Percentiles rank a stretch among this genome's conserved stretches.
phyloP scores from a whole-genome alignment of 2,797 vertebrate genomes.

The Siniperca scherzeri region DNA sequence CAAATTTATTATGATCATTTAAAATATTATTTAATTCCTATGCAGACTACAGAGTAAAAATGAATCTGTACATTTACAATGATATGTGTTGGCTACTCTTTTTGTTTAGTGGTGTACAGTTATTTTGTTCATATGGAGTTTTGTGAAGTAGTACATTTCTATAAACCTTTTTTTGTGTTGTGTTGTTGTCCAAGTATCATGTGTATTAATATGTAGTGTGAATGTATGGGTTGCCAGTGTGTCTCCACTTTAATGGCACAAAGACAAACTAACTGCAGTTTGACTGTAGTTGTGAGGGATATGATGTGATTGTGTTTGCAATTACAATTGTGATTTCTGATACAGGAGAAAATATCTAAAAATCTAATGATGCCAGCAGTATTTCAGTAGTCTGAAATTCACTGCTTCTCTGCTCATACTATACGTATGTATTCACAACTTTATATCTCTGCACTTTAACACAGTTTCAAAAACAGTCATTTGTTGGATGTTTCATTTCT shows the following conservation, averaged over 20 bases:
- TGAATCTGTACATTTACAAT: not conserved
- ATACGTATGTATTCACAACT: not conserved
- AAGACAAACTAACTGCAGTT: not conserved
- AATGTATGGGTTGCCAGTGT: not conserved
- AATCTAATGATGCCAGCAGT: not conserved
- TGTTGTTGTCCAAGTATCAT: not conserved
- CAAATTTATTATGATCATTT: not conserved
- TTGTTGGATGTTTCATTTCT: not conserved
- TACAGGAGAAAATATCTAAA: not conserved
- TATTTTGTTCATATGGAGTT: not conserved
- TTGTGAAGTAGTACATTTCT: not conserved
- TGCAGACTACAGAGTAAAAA: not conserved
- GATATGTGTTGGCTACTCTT: not conserved
- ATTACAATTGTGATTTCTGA: not conserved
- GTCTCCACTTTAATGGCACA: not conserved
- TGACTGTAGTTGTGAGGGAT: not conserved
- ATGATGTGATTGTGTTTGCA: conserved; percentile 11
- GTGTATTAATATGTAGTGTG: not conserved
- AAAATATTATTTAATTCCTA: not conserved
- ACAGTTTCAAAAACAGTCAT: not conserved
- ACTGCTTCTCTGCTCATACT: not conserved
- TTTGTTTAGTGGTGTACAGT: not conserved
- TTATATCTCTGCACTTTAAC: not conserved
- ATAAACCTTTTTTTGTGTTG: not conserved
- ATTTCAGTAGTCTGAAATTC: conserved; percentile 3